Percentiles rank a stretch among this genome's conserved stretches.
Conservation (phyloP, 2,888 invertebrate genomes). For the Lamellibrachia satsuma region DNA sequence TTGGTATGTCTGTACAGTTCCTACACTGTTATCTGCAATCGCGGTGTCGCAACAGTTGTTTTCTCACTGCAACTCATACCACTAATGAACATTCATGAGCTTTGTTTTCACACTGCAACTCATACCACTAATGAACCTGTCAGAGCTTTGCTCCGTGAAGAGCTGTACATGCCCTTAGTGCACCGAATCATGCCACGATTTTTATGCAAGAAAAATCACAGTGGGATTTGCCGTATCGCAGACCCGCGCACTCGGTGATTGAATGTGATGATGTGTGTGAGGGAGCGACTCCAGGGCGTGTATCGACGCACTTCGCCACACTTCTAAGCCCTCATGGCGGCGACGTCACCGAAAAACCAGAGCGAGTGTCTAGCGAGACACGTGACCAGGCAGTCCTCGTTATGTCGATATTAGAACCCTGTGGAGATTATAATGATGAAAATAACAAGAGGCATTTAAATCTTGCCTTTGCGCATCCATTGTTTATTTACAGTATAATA, state of each 20-base stretch:
- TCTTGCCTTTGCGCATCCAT: not conserved
- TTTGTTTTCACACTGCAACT: too few relatives aligned
- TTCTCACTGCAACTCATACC: not conserved
- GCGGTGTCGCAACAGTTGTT: not conserved
- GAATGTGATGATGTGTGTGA: not conserved
- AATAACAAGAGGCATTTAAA: not conserved
- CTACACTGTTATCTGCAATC: not conserved
- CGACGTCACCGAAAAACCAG: not conserved
- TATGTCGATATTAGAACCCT: not conserved
- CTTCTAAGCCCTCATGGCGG: not conserved
- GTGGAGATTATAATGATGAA: not conserved
- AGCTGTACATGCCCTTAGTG: not conserved
- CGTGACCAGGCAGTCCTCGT: not conserved
- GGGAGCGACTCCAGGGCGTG: not conserved
- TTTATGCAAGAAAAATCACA: not conserved
- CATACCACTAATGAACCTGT: not conserved
- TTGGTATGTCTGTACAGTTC: not conserved
- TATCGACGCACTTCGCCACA: not conserved
- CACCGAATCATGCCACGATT: not conserved
- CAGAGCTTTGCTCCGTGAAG: not conserved
- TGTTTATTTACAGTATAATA: not conserved
- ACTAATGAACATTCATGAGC: too few relatives aligned
- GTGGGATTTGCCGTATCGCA: not conserved
- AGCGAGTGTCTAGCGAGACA: not conserved
- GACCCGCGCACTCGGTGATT: not conserved